Percentiles rank a stretch among this genome's conserved stretches.
Conservation (phyloP, 2,797 vertebrate genomes). For the Thripadectes ignobilis region DNA sequence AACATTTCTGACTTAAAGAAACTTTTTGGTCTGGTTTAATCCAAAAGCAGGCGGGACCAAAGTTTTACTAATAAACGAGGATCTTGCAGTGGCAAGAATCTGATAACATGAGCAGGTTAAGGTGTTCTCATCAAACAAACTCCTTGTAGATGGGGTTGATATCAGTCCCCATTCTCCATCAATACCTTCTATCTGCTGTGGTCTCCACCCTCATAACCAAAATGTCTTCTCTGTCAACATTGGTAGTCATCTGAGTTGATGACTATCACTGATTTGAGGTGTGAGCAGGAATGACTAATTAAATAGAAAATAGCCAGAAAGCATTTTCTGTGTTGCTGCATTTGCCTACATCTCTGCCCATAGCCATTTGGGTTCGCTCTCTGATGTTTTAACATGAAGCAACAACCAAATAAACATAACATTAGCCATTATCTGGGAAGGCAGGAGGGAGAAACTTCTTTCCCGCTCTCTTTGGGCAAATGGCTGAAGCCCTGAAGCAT, state of each 20-base stretch:
- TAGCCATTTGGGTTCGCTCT: neutral
- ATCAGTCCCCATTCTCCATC: neutral
- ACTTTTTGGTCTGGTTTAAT: neutral
- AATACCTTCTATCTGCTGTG: neutral
- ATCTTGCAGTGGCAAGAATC: neutral
- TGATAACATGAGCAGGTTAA: neutral
- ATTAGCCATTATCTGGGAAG: neutral
- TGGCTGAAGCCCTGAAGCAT: neutral
- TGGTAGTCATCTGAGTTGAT: neutral
- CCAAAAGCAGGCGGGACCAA: neutral
- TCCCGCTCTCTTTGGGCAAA: neutral
- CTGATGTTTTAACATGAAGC: neutral
- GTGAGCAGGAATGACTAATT: neutral
- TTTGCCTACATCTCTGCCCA: neutral
- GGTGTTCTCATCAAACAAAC: neutral
- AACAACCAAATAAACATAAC: neutral
- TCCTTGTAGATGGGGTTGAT: neutral
- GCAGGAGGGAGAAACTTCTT: neutral
- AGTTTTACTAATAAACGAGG: neutral
- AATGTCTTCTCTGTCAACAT: neutral
- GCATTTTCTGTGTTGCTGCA: neutral
- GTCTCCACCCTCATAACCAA: neutral
- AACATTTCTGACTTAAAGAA: neutral
- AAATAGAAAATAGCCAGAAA: neutral
- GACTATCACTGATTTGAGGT: neutral